Base-by-base conservation (phyloP, 2,113 vertebrate species). In the Oreochromis tanganicae region DNA sequence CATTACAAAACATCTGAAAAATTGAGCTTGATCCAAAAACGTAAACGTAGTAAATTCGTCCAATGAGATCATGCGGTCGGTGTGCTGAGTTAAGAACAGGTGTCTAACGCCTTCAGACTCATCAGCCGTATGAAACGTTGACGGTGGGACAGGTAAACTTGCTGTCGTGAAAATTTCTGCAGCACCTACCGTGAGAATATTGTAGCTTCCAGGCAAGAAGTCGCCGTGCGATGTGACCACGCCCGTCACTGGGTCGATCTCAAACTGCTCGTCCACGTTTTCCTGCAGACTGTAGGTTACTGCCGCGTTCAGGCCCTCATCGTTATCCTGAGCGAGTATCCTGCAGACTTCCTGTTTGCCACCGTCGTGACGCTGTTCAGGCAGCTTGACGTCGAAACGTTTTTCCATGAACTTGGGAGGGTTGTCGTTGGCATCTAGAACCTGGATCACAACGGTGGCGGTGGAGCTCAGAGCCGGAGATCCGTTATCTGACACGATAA, bases 371-470 rank as follows among this genome's bases (percentile, higher is more conserved):
- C 86, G 92, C 86, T 94, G 96, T 86, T 98, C 97, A 0, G 95
- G 97, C 12, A 99, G 95, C 83, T 96, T 96, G 63, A 99, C 97
- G 52, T 98, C 97, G 94, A 98, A 98, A 34, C 97, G 97, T 83
- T 98, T 99, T 83, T 99, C 97, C 11, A 96, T 96, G 91, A 99
- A 99, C 29, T 91, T 95, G 4, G 99, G 99, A 4, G 94, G 88
- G 59, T 96, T 98, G 96, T 99, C 99, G 0, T 99, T 99, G 87
- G 96, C 96, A 61, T 99, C 99, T 63, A 97, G 84, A 48, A 99
- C 93, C 41, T 93, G 88, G 82, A 99, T 96, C 84, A 99, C 96
- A 0, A 99, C 97, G 32, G 97, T 97, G 90, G 97, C 97, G 56
- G 97, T 98, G 88, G 98, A 98, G 81, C 95, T 96, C n/a, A 98